A percentile compares a stretch with the other conserved stretches of the same genome.
phyloP scores from a whole-genome alignment of 2,113 vertebrate genomes.

The Camarhynchus parvulus region DNA sequence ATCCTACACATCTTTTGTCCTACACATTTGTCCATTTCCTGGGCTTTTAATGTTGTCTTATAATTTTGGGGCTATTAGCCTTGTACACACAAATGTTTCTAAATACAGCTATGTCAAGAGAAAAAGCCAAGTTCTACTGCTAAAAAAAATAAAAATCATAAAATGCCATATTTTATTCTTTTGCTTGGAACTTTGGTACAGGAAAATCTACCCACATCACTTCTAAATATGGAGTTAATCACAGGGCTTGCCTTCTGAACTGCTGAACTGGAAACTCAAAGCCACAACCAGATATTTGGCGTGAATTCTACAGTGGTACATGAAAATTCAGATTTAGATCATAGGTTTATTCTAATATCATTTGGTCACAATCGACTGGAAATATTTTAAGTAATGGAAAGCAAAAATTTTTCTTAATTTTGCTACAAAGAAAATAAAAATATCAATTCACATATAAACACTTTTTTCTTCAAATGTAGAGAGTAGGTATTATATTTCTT shows the following conservation, averaged over 20 bases:
- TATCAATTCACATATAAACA: not conserved
- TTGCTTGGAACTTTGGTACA: constrained; percentile 40
- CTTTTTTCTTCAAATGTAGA: not conserved
- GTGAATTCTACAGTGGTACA: constrained; percentile 10
- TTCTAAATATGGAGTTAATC: constrained; percentile 72
- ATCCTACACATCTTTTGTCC: not conserved
- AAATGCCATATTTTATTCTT: constrained; percentile 23
- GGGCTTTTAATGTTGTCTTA: not conserved
- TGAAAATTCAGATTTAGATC: constrained; percentile 24
- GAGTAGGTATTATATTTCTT: not conserved
- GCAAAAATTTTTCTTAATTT: not conserved
- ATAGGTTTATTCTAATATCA: not conserved
- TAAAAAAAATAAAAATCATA: not conserved
- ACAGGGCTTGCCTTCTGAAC: constrained; percentile 61
- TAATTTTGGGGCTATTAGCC: not conserved
- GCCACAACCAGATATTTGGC: constrained; percentile 11
- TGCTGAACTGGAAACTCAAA: constrained; percentile 17
- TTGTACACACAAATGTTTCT: not conserved
- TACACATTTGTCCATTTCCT: not conserved
- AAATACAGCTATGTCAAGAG: not conserved
- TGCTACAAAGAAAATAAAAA: not conserved
- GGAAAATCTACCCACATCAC: constrained; percentile 50
- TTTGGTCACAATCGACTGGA: not conserved
- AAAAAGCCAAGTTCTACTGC: not conserved
- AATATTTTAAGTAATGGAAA: not conserved